phyloP scores from a whole-genome alignment of 2,113 vertebrate genomes.

The Alaudala cheleensis region DNA sequence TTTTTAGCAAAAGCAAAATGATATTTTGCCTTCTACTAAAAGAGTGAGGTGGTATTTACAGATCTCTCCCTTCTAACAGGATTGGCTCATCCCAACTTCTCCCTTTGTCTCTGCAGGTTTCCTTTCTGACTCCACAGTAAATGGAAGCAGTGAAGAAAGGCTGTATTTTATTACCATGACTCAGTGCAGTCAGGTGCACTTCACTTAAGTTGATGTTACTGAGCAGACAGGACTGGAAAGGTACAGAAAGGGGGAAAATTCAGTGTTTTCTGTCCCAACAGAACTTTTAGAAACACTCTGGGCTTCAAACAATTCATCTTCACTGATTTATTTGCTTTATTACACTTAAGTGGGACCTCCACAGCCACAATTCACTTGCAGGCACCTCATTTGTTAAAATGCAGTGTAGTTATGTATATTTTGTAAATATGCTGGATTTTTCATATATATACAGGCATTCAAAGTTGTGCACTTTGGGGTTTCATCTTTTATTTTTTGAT shows the following conservation, averaged over 20 bases:
- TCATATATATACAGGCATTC: background rate
- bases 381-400: background rate
- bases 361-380: background rate
- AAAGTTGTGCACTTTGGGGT: background rate
- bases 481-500: background rate
- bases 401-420: background rate
- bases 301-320: background rate
- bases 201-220: constrained; percentile 43
- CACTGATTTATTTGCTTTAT: background rate
- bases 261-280: background rate
- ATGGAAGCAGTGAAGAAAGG: constrained; percentile 74
- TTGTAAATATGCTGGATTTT: background rate
- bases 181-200: constrained; percentile 77
- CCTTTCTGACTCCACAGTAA: constrained; percentile 73
- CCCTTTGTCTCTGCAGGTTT: constrained; percentile 71
- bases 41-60: background rate
- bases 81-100: background rate
- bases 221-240: constrained; percentile 2
- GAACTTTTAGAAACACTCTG: background rate
- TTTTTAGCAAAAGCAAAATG: background rate
- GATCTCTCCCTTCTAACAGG: background rate
- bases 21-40: background rate
- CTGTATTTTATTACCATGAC: constrained; percentile 72
- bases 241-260: background rate
- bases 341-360: background rate